phyloP scores from a whole-genome alignment of 2,888 invertebrate genomes.

The Drosophila sordidapex region DNA sequence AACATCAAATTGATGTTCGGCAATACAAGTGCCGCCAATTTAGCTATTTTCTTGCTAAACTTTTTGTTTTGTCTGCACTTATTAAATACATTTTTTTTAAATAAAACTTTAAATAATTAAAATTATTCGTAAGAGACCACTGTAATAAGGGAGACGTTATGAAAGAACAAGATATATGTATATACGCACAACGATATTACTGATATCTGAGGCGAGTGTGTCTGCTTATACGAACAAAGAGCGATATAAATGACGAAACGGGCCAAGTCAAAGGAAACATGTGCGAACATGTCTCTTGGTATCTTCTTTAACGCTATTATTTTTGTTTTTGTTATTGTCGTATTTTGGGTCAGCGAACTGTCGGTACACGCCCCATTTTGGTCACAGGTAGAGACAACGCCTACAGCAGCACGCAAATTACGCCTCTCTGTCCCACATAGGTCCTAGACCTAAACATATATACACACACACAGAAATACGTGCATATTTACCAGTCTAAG shows the following conservation, averaged over 20 bases:
- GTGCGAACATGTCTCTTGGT: conserved; percentile 32
- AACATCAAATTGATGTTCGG: conserved; percentile 5
- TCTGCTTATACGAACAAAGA: background rate
- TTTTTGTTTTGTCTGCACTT: background rate
- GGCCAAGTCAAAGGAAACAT: conserved; percentile 18
- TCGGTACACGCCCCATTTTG: conserved; percentile 22
- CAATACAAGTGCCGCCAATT: background rate
- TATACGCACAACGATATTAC: background rate
- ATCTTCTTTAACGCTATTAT: conserved; percentile 4
- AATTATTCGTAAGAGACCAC: background rate
- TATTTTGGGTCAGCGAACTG: conserved; percentile 50
- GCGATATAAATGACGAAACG: background rate
- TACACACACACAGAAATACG: background rate
- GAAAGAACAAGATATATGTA: background rate
- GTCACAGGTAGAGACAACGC: conserved; percentile 31
- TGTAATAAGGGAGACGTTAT: background rate
- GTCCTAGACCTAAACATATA: background rate
- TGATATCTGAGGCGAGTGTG: background rate
- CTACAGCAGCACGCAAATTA: conserved; percentile 1
- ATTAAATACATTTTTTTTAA: no score
- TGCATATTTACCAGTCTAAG: conserved; percentile 5
- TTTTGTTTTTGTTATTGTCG: conserved; percentile 14
- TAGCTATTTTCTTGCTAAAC: background rate
- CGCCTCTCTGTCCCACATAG: background rate
- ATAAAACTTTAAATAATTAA: background rate